Evolutionary conservation across 1,140 invertebrate genomes (phyloP), one percentile per base, ranked within the genome.

Genomic region (Dufourea novaeangliae): DNA sequence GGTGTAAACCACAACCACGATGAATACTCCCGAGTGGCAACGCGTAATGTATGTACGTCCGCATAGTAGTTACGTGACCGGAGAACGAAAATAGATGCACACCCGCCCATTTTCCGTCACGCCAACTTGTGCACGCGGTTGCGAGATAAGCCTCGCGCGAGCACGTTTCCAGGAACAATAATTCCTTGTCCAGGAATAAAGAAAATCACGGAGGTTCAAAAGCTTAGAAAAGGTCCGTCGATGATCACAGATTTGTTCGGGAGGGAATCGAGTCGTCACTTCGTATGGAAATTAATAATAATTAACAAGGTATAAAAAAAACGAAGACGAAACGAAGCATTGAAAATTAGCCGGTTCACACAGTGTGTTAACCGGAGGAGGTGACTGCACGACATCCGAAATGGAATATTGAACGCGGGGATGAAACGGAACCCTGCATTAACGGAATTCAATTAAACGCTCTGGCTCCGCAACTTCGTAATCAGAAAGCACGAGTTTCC

Each of bases 21-120:
- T 73, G 69, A 73, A 78, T 66, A 66, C 70, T 61, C 44, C 3
- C 77, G 70, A 59, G 71, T 80, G 56, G 78, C 59, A 72, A 63
- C 83, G 74, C 66, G 66, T 85, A 84, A 80, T 80, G 70, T 78
- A 80, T 80, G 70, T 78, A 80, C 62, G 64, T 78, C 64, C 57
- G 68, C 69, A 67, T 76, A 76, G 64, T 80, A 72, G 83, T 84
- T 84, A 84, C 83, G 83, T 84, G 83, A 84, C 78, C 82, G 59
- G 82, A 17, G 68, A 84, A 84, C 83, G 69, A 84, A 84, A 84
- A 84, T 84, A 84, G 83, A 84, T 70, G 78, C 72, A 73, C 52
- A 73, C 52, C 75, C 82, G 57, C 82, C 82, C 73, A 80, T 84
- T 84, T 84, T 80, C 83, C 78, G 83, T 80, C 82, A 84, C 82